Base-by-base conservation (phyloP, 1,140 invertebrate genomes). In the Rhyacophila brunnea region DNA sequence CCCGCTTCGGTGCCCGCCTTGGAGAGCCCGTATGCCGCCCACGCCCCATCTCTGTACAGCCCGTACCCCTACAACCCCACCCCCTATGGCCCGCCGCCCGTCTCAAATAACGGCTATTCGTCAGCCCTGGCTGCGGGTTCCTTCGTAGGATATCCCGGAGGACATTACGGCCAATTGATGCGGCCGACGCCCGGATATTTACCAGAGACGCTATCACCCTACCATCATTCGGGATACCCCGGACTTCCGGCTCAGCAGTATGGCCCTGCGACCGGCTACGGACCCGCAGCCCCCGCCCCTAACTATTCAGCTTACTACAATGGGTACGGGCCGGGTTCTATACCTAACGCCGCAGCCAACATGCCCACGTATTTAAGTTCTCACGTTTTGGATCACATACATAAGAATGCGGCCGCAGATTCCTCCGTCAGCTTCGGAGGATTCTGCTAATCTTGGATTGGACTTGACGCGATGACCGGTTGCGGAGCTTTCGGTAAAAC, bases 381-480 rank as follows among this genome's bases (percentile, higher is more conserved):
- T 18, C 67, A 64, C 54, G 59, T 64, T 13, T 47, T 66, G 13
- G 65, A 66, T 56, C 64, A 66, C 47, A 64, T 66, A 64, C 75
- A 79, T 69, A 77, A 77, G 68, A 72, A 71, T 70, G 74, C 71
- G 62, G 74, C 75, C 65, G 70, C 73, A 59, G 61, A 68, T 42
- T 75, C 75, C 42, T 74, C 74, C 50, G 77, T 77, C 55, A 74
- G 75, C 68, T 79, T 79, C 70, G 73, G 74, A 58, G 74, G 77
- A 58, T 79, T 77, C 70, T 79, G 77, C 70, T 79, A 77, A 74
- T 68, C 13, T 28, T 28, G 23, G 23, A 28, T 28, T 28, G 23
- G 23, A 28, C 23, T 28, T 28, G 23, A 28, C 9, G 23, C 9
- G 23, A 28, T 28, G 23, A 9, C 23, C 9, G 3, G 3, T 28